Conservation (phyloP, 2,113 vertebrate genomes). For the Hystrix brachyura region DNA sequence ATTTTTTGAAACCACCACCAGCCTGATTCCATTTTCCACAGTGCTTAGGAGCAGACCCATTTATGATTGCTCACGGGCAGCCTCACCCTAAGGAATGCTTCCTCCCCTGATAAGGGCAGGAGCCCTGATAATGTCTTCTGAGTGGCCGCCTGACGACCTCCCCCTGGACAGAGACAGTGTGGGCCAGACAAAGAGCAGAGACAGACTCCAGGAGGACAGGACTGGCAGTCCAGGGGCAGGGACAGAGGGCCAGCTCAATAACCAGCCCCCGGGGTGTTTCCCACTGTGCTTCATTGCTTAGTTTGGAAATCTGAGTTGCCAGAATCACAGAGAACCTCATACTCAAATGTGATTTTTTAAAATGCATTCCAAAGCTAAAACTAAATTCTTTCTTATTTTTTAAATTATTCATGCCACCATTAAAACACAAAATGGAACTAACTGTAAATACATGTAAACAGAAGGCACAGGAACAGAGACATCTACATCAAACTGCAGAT, state of each 20-base stretch:
- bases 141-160: not conserved
- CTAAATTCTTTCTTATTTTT: conserved; percentile 34
- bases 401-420: not conserved
- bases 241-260: not conserved
- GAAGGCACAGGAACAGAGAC: conserved; percentile 22
- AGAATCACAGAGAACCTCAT: conserved; percentile 14
- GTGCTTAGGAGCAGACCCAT: not conserved
- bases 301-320: conserved; percentile 9
- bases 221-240: not conserved
- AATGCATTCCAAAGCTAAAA: conserved; percentile 13
- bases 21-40: not conserved
- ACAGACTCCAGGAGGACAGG: not conserved
- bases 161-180: not conserved
- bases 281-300: not conserved
- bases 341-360: not conserved
- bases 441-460: conserved; percentile 64
- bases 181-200: conserved; percentile 51
- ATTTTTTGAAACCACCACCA: conserved; percentile 26
- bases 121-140: conserved; percentile 46
- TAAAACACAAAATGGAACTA: conserved; percentile 50
- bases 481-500: not conserved
- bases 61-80: conserved; percentile 44
- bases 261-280: not conserved
- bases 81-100: conserved; percentile 57
- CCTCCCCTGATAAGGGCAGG: conserved; percentile 37